Evolutionary conservation across 2,888 invertebrate genomes (phyloP), one percentile per base, ranked within the genome.

Genomic region (Sphaerophoria rueppellii): DNA sequence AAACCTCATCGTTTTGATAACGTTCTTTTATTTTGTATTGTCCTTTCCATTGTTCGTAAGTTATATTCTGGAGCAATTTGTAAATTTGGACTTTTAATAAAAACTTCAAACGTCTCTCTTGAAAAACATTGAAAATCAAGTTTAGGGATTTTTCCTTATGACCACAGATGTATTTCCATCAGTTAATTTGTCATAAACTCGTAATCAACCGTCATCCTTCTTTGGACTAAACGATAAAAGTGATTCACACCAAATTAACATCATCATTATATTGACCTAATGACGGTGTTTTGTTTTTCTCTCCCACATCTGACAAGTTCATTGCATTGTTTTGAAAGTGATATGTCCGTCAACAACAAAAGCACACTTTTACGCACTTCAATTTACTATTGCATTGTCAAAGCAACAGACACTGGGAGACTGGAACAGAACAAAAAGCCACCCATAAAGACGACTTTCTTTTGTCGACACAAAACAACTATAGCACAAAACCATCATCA

Each of bases 311-410:
- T 77, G 54, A n/a, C 76, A 73, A 69, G 83, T 60, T 81, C 55
- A 60, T 70, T 73, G 73, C 54, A 65, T 85, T 85, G 85, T 85
- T 72, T 75, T 63, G 73, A 73, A 85, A 81, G 48, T 76, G 81
- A 85, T 85, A 85, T 60, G 63, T 48, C 60, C 54, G 63, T 48
- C 60, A 48, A 48, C 52, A 81, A 73, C 80, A 76, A 85, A 52
- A 57, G 50, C 75, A 50, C 16, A 63, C 54, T 58, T 65, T 57
- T 67, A 79, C 80, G 80, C 73, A 85, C 73, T 65, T 46, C 67
- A 76, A 67, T 24, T 24, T 24, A 24, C 24, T 24, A 24, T 24
- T 24, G 24, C 24, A 24, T 71, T 72, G 69, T 69, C 50, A 50
- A 72, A 40, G 2, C 52, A n/a, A n/a, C 52, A 32, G 54, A 40